Percentiles rank a stretch among this genome's conserved stretches.
These are phyloP conservation scores for Ariolimax columbianus DNA, from an alignment of 2,888 invertebrate genomes.

Conservation along the genomic window DNA sequence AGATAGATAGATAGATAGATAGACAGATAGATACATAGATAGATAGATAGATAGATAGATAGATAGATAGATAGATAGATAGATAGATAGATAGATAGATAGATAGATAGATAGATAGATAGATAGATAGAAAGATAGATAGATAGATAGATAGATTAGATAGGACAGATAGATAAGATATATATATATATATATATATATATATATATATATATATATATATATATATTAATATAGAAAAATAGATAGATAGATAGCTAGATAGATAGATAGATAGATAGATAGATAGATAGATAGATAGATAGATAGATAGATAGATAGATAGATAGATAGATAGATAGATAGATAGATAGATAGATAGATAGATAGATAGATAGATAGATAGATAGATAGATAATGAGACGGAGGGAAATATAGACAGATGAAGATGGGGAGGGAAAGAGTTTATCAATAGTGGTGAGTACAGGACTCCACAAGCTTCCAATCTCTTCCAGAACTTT, in stretches of 20 bases:
- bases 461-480: too few relatives aligned
- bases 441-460: too few relatives aligned
- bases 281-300: slow-evolving; percentile 13
- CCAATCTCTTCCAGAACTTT: too few relatives aligned
- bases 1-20: slow-evolving; percentile 10
- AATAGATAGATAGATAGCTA: slow-evolving; percentile 1
- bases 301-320: slow-evolving; percentile 23
- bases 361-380: slow-evolving; percentile 25
- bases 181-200: background rate
- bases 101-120: slow-evolving; percentile 25
- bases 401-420: slow-evolving; percentile 4
- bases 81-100: slow-evolving; percentile 25
- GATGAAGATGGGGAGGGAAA: background rate
- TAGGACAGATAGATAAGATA: slow-evolving; percentile 9
- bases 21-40: slow-evolving; percentile 2
- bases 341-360: slow-evolving; percentile 25
- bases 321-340: slow-evolving; percentile 25
- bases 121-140: slow-evolving; percentile 23
- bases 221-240: background rate
- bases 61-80: slow-evolving; percentile 25
- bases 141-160: slow-evolving; percentile 21
- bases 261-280: slow-evolving; percentile 13
- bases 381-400: slow-evolving; percentile 20
- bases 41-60: slow-evolving; percentile 23
- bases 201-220: background rate